A percentile compares a stretch with the other conserved stretches of the same genome.
These are phyloP conservation scores for Sebastes kiyomatsui DNA, from an alignment of 2,797 vertebrate species.

Conservation along the genomic window DNA sequence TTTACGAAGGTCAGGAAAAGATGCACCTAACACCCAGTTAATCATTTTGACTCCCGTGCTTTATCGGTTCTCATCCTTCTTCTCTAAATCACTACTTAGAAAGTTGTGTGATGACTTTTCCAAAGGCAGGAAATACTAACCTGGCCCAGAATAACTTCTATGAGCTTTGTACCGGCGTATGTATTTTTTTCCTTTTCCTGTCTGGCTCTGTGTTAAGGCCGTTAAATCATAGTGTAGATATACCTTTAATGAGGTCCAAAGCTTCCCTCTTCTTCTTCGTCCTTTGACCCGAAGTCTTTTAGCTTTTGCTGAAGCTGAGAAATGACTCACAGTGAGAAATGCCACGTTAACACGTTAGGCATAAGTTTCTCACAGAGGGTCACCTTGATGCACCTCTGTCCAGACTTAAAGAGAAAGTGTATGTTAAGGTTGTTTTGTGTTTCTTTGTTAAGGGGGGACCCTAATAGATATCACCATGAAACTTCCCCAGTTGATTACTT, in stretches of 20 bases:
- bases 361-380: constrained; percentile 4
- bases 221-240: constrained; percentile 11
- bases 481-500: too few relatives aligned
- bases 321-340: constrained; percentile 7
- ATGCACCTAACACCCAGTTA: constrained; percentile 1
- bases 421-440: not conserved
- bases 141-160: constrained; percentile 1
- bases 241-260: constrained; percentile 37
- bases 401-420: not conserved
- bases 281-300: constrained; percentile 5
- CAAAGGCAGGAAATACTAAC: not conserved
- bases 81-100: not conserved
- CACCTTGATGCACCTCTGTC: constrained; percentile 5
- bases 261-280: not conserved
- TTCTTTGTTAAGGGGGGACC: not conserved
- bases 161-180: not conserved
- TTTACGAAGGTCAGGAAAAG: constrained; percentile 1
- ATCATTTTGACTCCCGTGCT: not conserved
- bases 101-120: constrained; percentile 10
- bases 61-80: not conserved
- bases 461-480: too few relatives aligned
- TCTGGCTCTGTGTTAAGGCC: constrained; percentile 3
- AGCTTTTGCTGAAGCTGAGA: constrained; percentile 24
- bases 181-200: not conserved
- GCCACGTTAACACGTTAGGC: not conserved